phyloP scores from a whole-genome alignment of 2,113 vertebrate genomes.

The Vulpes lagopus region DNA sequence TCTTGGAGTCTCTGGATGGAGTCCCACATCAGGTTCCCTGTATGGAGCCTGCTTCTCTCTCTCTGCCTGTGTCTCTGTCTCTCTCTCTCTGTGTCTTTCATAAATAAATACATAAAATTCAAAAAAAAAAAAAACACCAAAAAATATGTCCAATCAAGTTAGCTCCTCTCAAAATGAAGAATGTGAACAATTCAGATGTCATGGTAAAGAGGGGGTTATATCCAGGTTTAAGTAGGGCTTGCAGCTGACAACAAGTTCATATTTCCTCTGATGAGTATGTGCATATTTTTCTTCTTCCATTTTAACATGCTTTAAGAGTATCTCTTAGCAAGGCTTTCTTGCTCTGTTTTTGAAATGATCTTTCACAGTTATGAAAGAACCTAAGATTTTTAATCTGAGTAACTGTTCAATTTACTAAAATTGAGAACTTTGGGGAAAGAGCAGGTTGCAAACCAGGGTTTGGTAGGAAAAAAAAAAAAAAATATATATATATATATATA shows the following conservation, averaged over 20 bases:
- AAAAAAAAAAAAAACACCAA: too few relatives aligned
- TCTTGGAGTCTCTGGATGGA: too few relatives aligned
- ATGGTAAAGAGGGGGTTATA: not conserved
- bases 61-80: too few relatives aligned
- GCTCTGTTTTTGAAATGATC: not conserved
- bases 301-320: not conserved
- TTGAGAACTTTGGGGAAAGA: not conserved
- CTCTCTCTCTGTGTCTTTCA: too few relatives aligned
- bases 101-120: too few relatives aligned
- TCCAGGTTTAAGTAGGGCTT: not conserved
- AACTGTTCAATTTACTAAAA: not conserved
- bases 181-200: not conserved
- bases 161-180: not conserved
- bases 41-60: too few relatives aligned
- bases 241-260: not conserved
- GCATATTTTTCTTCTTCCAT: not conserved
- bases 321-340: not conserved
- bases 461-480: not conserved
- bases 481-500: not conserved
- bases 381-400: not conserved
- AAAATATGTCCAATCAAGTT: not conserved
- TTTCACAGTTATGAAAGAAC: not conserved
- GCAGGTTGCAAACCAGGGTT: not conserved
- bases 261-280: not conserved
- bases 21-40: too few relatives aligned